Evolutionary conservation across 2,113 vertebrate genomes (phyloP).

Genomic region (Arizona elegans): DNA sequence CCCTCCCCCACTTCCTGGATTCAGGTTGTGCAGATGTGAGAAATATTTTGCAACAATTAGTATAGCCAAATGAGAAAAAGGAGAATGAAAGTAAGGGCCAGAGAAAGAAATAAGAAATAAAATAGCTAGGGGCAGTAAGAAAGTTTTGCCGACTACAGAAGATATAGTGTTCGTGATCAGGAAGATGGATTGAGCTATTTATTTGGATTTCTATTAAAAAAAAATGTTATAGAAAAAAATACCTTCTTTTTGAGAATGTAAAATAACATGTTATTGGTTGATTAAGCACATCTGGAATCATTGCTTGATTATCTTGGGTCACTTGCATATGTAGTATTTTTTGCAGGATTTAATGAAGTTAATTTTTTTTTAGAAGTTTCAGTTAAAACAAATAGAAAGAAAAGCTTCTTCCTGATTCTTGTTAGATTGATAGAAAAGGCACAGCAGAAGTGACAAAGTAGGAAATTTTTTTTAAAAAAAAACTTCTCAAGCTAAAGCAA

Average conservation of each 20-base stretch:
- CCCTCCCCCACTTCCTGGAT: background rate
- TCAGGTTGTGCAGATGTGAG: background rate
- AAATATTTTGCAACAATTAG: background rate
- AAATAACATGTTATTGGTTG: background rate
- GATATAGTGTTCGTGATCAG: background rate
- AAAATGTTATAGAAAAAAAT: slow-evolving; percentile 38
- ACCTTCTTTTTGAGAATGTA: slow-evolving; percentile 6
- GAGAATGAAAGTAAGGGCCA: background rate
- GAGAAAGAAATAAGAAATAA: background rate
- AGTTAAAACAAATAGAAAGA: background rate
- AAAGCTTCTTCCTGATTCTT: background rate
- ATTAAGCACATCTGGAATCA: background rate
- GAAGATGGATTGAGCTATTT: background rate
- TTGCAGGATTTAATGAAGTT: background rate
- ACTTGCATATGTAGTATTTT: background rate
- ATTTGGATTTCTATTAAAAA: slow-evolving; percentile 34
- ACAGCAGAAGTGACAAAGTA: background rate
- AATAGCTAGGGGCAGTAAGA: background rate
- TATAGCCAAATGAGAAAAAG: background rate
- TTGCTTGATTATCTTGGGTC: background rate
- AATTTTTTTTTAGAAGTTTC: background rate
- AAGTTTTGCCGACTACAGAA: background rate
- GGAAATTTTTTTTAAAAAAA: background rate
- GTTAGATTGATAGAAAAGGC: background rate
- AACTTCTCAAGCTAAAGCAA: background rate